phyloP scores from a whole-genome alignment of 2,113 vertebrate species.

The Pimephales promelas region DNA sequence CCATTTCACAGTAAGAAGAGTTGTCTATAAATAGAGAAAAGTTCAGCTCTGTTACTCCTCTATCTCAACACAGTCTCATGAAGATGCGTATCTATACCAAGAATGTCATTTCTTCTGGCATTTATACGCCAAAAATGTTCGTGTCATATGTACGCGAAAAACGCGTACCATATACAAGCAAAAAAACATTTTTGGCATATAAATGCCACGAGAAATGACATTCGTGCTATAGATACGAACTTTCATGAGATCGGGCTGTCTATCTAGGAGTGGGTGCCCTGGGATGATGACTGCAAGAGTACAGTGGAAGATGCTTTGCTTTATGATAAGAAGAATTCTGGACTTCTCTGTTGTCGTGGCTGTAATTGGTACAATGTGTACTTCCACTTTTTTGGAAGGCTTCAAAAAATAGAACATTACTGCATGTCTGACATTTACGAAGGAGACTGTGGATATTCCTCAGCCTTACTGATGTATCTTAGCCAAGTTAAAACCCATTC shows the following conservation, averaged over 20 bases:
- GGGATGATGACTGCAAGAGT: constrained; percentile 10
- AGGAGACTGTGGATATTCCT: background rate
- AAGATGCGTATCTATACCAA: no score
- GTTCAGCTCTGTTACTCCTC: background rate
- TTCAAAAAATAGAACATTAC: background rate
- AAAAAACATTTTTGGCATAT: no score
- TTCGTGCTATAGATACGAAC: no score
- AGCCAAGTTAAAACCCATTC: no score
- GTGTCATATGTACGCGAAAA: no score
- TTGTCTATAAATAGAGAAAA: constrained; percentile 5
- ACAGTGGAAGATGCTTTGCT: constrained; percentile 8
- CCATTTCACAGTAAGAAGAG: background rate
- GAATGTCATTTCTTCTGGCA: no score
- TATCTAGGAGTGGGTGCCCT: background rate
- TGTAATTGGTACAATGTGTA: background rate
- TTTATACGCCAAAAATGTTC: no score
- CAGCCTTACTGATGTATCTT: background rate
- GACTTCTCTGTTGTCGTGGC: background rate
- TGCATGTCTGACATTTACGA: background rate
- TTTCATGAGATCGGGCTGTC: no score
- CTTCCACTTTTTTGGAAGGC: background rate
- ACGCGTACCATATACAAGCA: no score
- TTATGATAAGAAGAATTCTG: background rate
- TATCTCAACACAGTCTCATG: no score
- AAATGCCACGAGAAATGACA: no score